Base-by-base conservation (phyloP, 2,888 invertebrate genomes). In the Drosophila barbarae region DNA sequence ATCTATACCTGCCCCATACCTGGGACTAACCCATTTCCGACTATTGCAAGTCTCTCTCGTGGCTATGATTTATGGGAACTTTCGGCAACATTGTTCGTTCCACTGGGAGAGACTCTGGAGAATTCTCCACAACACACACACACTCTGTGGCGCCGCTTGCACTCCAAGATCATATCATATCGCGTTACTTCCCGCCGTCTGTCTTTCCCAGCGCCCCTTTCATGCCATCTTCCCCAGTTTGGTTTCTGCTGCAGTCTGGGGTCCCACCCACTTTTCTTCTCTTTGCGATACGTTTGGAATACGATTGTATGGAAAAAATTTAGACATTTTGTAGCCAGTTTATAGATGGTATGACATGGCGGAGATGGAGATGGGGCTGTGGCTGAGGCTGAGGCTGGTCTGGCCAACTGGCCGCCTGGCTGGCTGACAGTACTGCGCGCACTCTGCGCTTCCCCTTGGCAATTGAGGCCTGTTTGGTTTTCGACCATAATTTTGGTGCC, bases 261-360 rank as follows among this genome's bases (percentile, higher is more conserved):
- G 42, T 30, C 30, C 65, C 66, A 51, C 66, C 67, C 68, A 67
- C 57, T 50, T 46, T 39, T 67, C 47, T 30, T 36, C 51, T 39
- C 15, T 28, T 35, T 7, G 36, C 35, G 7, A 13, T 32, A 32
- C 18, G 38, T 18, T 5, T 38, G 38, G 13, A 12, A 3, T 39
- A 21, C 39, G 39, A 39, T 39, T 42, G 34, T 44, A 46, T 63
- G 49, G 23, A 26, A 74, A 64, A 74, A 81, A 70, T 76, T 63
- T 81, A 72, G 74, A 80, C 69, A 80, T 80, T 76, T 80, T 81
- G 78, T 74, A 74, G 84, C 76, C 79, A 80, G 79, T 84, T 84
- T 80, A 78, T 80, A 60, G 76, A 53, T 72, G 78, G 60, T 32
- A 30, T 47, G 46, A 47, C 46, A 32, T 32, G 46, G 32, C 32